Evolutionary conservation across 2,113 vertebrate genomes (phyloP).

Genomic region (Hippocampus barbouri): DNA sequence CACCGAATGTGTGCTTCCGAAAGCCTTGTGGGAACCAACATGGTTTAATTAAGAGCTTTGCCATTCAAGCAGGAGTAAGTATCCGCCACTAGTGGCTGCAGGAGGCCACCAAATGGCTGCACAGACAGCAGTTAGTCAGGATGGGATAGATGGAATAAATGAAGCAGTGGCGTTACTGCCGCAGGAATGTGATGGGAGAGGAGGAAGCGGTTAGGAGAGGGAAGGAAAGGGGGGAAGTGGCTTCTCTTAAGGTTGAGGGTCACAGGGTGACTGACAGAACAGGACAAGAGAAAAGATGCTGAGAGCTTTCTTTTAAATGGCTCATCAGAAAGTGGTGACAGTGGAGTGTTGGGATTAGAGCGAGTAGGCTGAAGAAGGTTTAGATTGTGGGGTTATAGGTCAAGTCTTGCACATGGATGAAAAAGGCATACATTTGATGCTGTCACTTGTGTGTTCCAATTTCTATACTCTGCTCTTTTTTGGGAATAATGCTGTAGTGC

Average conservation of each 20-base stretch:
- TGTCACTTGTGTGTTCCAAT: background rate
- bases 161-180: slow-evolving; percentile 20
- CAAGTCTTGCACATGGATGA: background rate
- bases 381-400: slow-evolving; percentile 6
- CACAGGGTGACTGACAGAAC: slow-evolving; percentile 37
- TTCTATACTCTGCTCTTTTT: background rate
- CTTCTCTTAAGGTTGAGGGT: slow-evolving; percentile 17
- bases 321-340: background rate
- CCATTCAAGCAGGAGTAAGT: slow-evolving; percentile 35
- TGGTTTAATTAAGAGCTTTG: slow-evolving; percentile 47
- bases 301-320: slow-evolving; percentile 34
- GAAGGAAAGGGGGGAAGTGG: background rate
- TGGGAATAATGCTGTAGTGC: background rate
- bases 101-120: slow-evolving; percentile 27
- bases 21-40: slow-evolving; percentile 17
- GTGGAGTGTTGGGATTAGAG: slow-evolving; percentile 10
- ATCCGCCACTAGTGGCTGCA: slow-evolving; percentile 37
- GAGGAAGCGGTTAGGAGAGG: background rate
- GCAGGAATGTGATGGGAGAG: background rate
- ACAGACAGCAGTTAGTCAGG: slow-evolving; percentile 22
- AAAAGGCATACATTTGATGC: background rate
- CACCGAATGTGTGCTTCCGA: background rate
- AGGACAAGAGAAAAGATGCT: slow-evolving; percentile 22
- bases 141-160: slow-evolving; percentile 8
- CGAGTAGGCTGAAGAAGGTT: slow-evolving; percentile 10